A percentile compares a stretch with the other conserved stretches of the same genome.
Conservation (phyloP, 2,888 invertebrate genomes). For the Ethmia dodecea region DNA sequence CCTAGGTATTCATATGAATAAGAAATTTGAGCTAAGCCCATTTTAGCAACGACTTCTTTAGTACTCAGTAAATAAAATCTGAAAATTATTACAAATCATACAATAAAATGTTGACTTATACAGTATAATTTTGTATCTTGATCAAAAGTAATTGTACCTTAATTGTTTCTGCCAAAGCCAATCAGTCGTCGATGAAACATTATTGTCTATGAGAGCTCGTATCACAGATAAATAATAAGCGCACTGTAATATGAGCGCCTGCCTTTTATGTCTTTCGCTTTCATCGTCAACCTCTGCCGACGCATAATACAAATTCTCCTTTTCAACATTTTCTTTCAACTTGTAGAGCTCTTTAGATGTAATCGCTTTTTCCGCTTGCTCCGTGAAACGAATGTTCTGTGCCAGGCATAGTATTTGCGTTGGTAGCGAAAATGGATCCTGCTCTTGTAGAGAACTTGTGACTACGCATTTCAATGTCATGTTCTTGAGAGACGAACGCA, state of each 20-base stretch:
- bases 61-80: conserved; percentile 83
- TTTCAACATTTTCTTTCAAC: conserved; percentile 66
- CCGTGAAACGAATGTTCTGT: conserved; percentile 91
- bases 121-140: too few species aligned
- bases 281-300: conserved; percentile 72
- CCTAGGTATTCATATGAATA: conserved; percentile 99
- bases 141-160: conserved; percentile 79
- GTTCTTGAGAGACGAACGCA: conserved; percentile 83
- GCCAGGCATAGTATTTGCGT: conserved; percentile 89
- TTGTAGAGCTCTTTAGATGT: conserved; percentile 79
- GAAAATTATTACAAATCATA: conserved; percentile 19
- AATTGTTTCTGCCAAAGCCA: conserved; percentile 99
- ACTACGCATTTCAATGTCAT: conserved; percentile 78
- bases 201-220: conserved; percentile 83
- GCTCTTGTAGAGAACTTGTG: conserved; percentile 64
- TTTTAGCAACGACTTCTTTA: conserved; percentile 84
- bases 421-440: conserved; percentile 78
- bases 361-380: conserved; percentile 89
- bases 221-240: conserved; percentile 94
- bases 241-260: conserved; percentile 94
- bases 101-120: neutral
- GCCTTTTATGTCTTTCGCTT: conserved; percentile 89
- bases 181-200: conserved; percentile 81
- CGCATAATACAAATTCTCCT: conserved; percentile 69
- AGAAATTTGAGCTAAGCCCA: conserved; percentile 95